Evolutionary conservation across 2,888 invertebrate genomes (phyloP).

Genomic region (Onthophagus sagittarius): DNA sequence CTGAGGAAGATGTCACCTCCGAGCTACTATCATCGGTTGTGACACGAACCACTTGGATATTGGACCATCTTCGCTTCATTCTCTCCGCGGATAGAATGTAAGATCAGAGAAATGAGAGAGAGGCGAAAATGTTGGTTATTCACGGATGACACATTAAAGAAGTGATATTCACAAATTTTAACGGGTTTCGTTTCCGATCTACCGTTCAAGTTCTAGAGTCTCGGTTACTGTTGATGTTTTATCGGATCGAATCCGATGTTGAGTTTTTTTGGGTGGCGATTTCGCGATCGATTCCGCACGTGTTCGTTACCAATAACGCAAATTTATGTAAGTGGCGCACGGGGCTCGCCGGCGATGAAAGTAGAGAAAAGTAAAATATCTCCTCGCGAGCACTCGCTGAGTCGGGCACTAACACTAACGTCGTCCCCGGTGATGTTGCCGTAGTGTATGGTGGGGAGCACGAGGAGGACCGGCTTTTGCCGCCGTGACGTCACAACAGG

Average conservation of each 20-base stretch:
- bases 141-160: conserved; percentile 4
- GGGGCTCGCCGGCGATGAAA: conserved; percentile 35
- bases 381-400: conserved; percentile 27
- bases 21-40: conserved; percentile 69
- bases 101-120: neutral
- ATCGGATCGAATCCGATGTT: neutral
- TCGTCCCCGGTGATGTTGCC: conserved; percentile 28
- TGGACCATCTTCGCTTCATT: conserved; percentile 75
- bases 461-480: conserved; percentile 32
- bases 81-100: conserved; percentile 24
- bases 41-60: conserved; percentile 64
- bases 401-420: conserved; percentile 35
- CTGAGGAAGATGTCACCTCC: conserved; percentile 72
- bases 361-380: conserved; percentile 28
- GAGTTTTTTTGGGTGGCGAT: neutral
- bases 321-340: conserved; percentile 41
- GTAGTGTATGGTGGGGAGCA: conserved; percentile 33
- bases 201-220: conserved; percentile 26
- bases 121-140: neutral
- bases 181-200: conserved; percentile 16
- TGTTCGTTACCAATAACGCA: conserved; percentile 25
- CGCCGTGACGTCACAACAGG: conserved; percentile 48
- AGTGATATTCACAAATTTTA: no score
- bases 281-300: conserved; percentile 26
- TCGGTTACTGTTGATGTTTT: neutral